Evolutionary conservation across 2,888 invertebrate species (phyloP), one percentile per base, ranked within the genome.

Genomic region (Apantesis nais): DNA sequence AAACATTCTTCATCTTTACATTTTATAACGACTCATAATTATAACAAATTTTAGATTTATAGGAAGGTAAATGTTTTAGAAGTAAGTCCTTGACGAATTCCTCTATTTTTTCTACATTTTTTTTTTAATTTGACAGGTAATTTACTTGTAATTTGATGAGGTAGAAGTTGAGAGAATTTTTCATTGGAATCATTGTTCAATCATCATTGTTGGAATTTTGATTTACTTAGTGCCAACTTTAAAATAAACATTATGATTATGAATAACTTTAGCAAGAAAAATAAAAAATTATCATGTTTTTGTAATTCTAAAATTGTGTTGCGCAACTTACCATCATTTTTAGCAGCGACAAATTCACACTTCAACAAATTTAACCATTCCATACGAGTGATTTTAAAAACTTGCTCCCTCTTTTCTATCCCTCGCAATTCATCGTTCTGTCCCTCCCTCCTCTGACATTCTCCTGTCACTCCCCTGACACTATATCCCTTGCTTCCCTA

Each of bases 361-460:
- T 82, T 78, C 81, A 83, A 77, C 79, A 81, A 81, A 75, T 83
- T 82, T 74, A 58, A 72, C 72, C 79, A 77, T 83, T 81, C 78
- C 83, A 75, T 75, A 67, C 74, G 83, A 83, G 81, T 83, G 81
- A 81, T 79, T 81, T 83, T 78, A 76, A 83, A 77, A 77, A 78
- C 48, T 69, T 66, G 66, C 77, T 78, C 81, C 82, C 75, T 79
- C 75, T 78, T 80, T 72, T 66, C 60, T 70, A 29, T 76, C 85
- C 84, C 84, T 84, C 78, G 72, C 80, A 78, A 86, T 88, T 83
- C 83, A 80, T 78, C 79, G 79, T 78, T 77, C 72, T 75, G 71
- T 74, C 73, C 70, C 67, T 67, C 72, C 71, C 73, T 72, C 73
- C 78, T 75, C 70, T 70, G 61, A 60, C 68, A 65, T 71, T 78